Evolutionary conservation across 2,797 vertebrate species (phyloP).

Genomic region (Liparis tanakae): DNA sequence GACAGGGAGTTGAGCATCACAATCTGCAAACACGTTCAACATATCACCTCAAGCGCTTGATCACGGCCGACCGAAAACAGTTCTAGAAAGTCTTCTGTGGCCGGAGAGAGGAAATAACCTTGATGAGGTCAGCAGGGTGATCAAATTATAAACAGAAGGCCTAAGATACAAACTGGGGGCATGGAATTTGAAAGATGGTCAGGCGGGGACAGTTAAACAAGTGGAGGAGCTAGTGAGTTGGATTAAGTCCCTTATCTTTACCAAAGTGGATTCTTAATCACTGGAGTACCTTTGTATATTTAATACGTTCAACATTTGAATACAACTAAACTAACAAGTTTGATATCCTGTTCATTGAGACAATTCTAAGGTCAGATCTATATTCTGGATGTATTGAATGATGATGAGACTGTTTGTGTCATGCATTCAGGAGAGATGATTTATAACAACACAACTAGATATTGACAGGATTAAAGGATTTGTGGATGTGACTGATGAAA

Average conservation of each 20-base stretch:
- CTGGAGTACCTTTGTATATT: background rate
- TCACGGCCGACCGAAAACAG: no score
- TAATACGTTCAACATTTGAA: background rate
- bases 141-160: background rate
- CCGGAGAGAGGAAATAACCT: no score
- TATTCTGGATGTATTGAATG: background rate
- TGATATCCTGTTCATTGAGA: constrained; percentile 1
- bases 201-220: background rate
- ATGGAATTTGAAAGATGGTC: no score
- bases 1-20: constrained; percentile 94
- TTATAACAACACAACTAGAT: background rate
- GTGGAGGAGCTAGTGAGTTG: background rate
- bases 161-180: background rate
- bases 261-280: background rate
- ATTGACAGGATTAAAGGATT: background rate
- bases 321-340: background rate
- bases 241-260: background rate
- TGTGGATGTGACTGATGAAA: background rate
- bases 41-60: background rate
- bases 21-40: constrained; percentile 80
- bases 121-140: no score
- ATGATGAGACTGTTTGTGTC: background rate
- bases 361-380: background rate
- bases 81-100: no score
- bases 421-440: background rate